phyloP scores from a whole-genome alignment of 2,113 vertebrate species.

The Morone saxatilis region DNA sequence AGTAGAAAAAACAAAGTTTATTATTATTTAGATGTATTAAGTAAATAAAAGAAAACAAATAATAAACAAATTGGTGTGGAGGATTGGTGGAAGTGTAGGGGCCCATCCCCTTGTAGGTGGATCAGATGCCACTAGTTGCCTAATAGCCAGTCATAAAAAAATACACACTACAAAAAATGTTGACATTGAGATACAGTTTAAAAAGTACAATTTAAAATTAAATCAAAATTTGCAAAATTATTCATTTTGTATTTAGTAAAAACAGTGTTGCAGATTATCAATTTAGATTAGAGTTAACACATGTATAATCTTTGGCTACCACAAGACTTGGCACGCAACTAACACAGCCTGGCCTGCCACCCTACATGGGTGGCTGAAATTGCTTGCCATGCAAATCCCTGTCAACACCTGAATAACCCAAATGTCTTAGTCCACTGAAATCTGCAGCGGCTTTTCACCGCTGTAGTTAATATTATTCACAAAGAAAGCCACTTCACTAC shows the following conservation, averaged over 20 bases:
- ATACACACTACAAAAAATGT: neutral
- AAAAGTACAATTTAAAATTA: neutral
- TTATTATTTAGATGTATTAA: no score
- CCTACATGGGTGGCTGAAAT: neutral
- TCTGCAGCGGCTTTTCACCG: constrained; percentile 19
- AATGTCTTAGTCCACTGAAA: constrained; percentile 14
- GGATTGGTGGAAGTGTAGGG: no score
- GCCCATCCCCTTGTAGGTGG: no score
- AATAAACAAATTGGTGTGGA: no score
- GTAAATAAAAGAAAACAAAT: no score
- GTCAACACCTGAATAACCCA: constrained; percentile 41
- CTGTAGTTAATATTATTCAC: constrained; percentile 54
- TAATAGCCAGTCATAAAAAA: neutral
- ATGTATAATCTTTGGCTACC: neutral
- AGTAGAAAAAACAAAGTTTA: no score
- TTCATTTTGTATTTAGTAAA: neutral
- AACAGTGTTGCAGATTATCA: neutral
- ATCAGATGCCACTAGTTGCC: no score
- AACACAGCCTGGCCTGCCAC: neutral
- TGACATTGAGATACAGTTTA: neutral
- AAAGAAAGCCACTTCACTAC: constrained; percentile 63
- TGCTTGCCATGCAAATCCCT: constrained; percentile 34
- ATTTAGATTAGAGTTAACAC: neutral
- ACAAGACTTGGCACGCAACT: neutral
- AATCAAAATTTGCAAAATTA: no score